phyloP scores from a whole-genome alignment of 2,888 invertebrate genomes.

The Aphidoletes aphidimyza region DNA sequence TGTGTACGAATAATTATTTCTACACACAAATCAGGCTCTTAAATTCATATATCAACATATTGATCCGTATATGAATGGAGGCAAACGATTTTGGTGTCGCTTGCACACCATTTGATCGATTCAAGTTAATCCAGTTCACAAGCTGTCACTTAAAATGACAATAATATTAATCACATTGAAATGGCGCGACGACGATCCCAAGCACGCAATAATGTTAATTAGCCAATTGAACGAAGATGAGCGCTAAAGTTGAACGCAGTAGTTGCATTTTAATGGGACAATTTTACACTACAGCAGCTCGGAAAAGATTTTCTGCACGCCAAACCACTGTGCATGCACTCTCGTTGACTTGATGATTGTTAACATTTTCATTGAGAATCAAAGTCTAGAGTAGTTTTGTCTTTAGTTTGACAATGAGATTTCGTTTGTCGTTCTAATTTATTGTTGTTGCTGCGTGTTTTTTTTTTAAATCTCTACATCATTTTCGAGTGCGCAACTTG shows the following conservation, averaged over 20 bases:
- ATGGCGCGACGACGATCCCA: neutral
- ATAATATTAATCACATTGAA: slow-evolving; percentile 11
- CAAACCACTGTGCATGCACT: neutral
- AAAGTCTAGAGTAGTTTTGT: neutral
- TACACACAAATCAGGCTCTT: neutral
- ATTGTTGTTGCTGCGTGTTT: no score
- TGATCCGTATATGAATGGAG: neutral
- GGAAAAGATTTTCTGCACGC: slow-evolving; percentile 20
- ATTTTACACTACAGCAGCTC: slow-evolving; percentile 13
- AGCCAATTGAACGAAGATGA: neutral
- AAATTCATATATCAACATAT: slow-evolving; percentile 7
- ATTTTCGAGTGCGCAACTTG: no score
- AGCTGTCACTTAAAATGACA: slow-evolving; percentile 1
- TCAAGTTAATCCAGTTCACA: slow-evolving; percentile 34
- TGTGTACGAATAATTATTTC: no score
- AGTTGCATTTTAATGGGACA: slow-evolving; percentile 5
- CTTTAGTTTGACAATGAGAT: neutral
- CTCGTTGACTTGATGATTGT: neutral
- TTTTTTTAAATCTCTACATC: no score
- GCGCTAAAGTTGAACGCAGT: no score
- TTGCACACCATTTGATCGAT: slow-evolving; percentile 21
- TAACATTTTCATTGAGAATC: neutral
- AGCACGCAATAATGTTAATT: slow-evolving; percentile 40
- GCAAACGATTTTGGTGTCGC: no score
- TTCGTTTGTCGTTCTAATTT: neutral